Percentiles rank a stretch among this genome's conserved stretches.
These are phyloP conservation scores for Campylomormyrus numenius DNA, from an alignment of 2,113 vertebrate genomes.

Conservation along the genomic window DNA sequence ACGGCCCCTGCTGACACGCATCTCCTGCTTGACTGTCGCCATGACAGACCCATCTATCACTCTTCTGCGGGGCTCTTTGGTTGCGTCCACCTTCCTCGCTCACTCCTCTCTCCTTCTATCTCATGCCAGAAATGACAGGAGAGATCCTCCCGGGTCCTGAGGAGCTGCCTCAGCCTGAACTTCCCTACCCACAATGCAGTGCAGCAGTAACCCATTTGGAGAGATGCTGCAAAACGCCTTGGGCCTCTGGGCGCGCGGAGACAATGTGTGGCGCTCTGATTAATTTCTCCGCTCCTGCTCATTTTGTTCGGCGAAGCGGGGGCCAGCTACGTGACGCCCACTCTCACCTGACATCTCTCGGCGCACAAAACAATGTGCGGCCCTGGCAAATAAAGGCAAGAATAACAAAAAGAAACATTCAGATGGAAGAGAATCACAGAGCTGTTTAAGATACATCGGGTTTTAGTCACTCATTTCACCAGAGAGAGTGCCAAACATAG, in stretches of 20 bases:
- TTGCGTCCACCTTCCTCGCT: background rate
- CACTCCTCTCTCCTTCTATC: background rate
- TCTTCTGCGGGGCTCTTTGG: background rate
- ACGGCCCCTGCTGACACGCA: background rate
- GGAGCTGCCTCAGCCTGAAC: background rate
- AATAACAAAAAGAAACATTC: background rate
- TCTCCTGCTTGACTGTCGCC: background rate
- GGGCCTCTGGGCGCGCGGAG: background rate
- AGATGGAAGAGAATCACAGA: background rate
- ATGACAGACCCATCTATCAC: background rate
- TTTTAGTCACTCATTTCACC: background rate
- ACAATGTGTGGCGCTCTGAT: background rate
- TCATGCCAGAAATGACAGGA: background rate
- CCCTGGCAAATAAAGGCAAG: background rate
- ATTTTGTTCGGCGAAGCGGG: background rate
- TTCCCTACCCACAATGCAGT: constrained; percentile 5
- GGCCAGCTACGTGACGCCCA: background rate
- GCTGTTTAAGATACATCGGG: background rate
- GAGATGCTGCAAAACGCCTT: background rate
- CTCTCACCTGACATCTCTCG: background rate
- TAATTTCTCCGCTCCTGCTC: background rate
- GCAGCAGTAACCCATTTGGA: background rate
- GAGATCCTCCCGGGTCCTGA: background rate
- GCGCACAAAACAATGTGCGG: background rate
- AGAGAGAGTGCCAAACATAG: background rate